Evolutionary conservation across 2,888 invertebrate genomes (phyloP), one percentile per base, ranked within the genome.

Genomic region (Gerosis bhagava): DNA sequence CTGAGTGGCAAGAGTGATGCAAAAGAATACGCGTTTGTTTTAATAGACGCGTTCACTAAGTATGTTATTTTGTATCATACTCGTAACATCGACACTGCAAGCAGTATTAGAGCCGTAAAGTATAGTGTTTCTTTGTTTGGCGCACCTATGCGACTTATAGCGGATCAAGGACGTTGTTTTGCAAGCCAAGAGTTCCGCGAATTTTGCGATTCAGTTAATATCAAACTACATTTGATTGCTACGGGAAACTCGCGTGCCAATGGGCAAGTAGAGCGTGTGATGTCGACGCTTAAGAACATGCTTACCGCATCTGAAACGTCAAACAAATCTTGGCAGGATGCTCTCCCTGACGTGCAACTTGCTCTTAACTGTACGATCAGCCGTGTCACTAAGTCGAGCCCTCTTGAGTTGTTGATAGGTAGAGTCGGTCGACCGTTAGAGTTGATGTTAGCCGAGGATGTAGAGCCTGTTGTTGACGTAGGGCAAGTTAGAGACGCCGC

Each of bases 251-350:
- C 40, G n/a, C 52, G 60, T 2, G 59, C 61, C 0, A 57, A 62
- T 11, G 59, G 62, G 0, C 60, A 62, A n/a, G 57, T 57, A 0
- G 58, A 59, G 15, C 32, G 57, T 0, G 43, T 62, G 0, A 59
- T 60, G 57, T n/a, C 40, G 1, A 44, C 39, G 0, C 13, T 52
- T 0, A 57, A 57, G 15, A 6, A 3, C 1, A 62, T 63, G 63
- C 31, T 65, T 0, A 65, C 63, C 3, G 42, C 53, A 0, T 59
- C 59, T 5, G 65, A 67, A 36, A 44, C 48, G 2, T 37, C 12
- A 1, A 36, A 57, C 15, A 24, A 48, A 1, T 57, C 62, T 0
- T 65, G 63, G 65, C 62, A 65, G 34, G 60, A 59, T 41, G 51
- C 29, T 2, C n/a, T 31, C n/a, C 6, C 2, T 6, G 29, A 31